Base-by-base conservation (phyloP, 2,888 invertebrate species). In the Patella ulyssiponensis region DNA sequence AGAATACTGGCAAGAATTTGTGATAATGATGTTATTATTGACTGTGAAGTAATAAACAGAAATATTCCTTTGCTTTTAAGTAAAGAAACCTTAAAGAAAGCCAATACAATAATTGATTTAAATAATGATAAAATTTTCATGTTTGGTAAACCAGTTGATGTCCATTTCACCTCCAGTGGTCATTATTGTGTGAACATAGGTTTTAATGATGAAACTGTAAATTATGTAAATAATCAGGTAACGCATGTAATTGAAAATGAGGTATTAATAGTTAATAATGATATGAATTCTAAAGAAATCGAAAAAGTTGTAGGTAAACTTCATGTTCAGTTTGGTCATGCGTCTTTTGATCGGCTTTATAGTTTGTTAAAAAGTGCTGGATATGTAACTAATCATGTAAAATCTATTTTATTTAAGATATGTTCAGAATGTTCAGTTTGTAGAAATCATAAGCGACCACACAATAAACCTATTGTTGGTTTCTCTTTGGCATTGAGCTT, bases 321-420 rank as follows among this genome's bases (percentile, higher is more conserved):
- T 17, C 84, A 83, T 72, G 77, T 78, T 58, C 83, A 84, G 75
- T 82, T 84, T 79, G 81, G 79, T n/a, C 83, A 83, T 80, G 80
- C 83, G 14, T 76, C 79, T 27, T 72, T 75, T 64, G 78, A 83
- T 9, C 71, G 79, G 3, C 70, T 83, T 12, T 76, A 80, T 33
- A 64, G 73, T 0, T 74, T 82, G 9, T 53, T 83, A 17, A 80
- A 79, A 69, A 75, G 76, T 82, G 80, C 80, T 27, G 80, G 78
- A 14, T 75, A 54, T 17, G 71, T 70, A 20, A 70, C 75, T 15
- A 33, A 73, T 23, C 71, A 76, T 14, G 56, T 77, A 53, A 27
- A 80, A 14, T 51, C 76, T 0, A 74, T 71, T 53, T 74, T 83
- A 11, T 77, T 77, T 27, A 73, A n/a, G 44, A 73, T 80, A 17